These are phyloP conservation scores for Phytoseiulus persimilis DNA, from an alignment of 2,888 invertebrate species.

Conservation along the genomic window DNA sequence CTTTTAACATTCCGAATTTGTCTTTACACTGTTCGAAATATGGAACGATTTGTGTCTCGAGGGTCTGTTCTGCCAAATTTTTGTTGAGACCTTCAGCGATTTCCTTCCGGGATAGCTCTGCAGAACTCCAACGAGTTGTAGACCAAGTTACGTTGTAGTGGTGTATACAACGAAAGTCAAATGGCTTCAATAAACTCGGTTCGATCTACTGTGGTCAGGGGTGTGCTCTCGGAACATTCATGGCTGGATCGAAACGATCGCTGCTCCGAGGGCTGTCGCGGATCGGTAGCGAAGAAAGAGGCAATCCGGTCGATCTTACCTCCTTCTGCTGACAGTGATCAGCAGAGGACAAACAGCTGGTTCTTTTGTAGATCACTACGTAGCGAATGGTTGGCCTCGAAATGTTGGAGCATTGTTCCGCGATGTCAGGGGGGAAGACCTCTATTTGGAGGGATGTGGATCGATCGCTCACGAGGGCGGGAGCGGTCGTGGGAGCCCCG, in stretches of 20 bases:
- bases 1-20: neutral
- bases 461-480: neutral
- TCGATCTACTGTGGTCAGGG: too few relatives aligned
- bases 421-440: conserved; percentile 20
- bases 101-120: neutral
- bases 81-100: neutral
- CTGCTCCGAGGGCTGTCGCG: too few relatives aligned
- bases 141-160: neutral
- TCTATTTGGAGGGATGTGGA: neutral
- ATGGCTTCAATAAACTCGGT: too few relatives aligned
- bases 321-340: neutral
- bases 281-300: too few relatives aligned
- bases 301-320: neutral
- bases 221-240: too few relatives aligned
- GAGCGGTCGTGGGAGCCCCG: conserved; percentile 22
- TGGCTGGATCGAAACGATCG: too few relatives aligned
- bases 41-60: neutral
- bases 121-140: neutral
- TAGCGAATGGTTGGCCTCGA: conserved; percentile 19
- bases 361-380: neutral
- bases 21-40: neutral
- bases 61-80: neutral
- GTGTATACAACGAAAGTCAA: neutral
- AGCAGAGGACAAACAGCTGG: neutral
- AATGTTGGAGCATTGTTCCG: conserved; percentile 16